Evolutionary conservation across 2,888 invertebrate genomes (phyloP), one percentile per base, ranked within the genome.

Genomic region (Lithophane semibrunnea): DNA sequence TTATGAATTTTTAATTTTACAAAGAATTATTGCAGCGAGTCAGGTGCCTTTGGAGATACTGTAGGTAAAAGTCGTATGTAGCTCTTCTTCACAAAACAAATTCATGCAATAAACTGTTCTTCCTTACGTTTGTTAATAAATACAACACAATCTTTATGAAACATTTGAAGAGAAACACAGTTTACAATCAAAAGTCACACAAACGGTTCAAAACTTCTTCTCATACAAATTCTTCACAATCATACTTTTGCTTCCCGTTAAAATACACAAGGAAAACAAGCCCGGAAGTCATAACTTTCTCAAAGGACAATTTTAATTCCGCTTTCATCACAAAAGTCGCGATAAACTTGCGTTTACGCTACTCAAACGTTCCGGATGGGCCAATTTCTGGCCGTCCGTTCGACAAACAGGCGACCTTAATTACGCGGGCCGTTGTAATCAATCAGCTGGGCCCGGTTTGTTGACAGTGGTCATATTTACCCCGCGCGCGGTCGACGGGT

Each of bases 401-500:
- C 84, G 66, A 80, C 89, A 89, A 91, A 91, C 90, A 90, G 64
- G 69, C 85, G 89, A 83, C 90, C 91, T 91, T 92, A 93, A 93
- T 92, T 92, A 92, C 90, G 60, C 52, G 83, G 73, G 56, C 86
- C 82, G 81, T 82, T 86, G 91, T 91, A 91, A 92, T 92, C 92
- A 91, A 91, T 92, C 92, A 89, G 89, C 73, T 85, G 82, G 69
- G 72, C 72, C 74, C 72, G 72, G 77, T 85, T 78, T 90, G 90
- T 91, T 91, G 90, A 89, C 88, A 72, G 58, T 82, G 79, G 73
- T 81, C 84, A 88, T 89, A 88, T 89, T 90, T 88, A 88, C 88
- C 82, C 63, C 67, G 80, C 83, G 76, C 77, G 77, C 82, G 54
- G 78, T 73, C 86, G 80, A 83, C 83, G 87, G 86, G 90, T 87